phyloP scores from a whole-genome alignment of 2,888 invertebrate genomes.

The Nephrotoma guestfalica region DNA sequence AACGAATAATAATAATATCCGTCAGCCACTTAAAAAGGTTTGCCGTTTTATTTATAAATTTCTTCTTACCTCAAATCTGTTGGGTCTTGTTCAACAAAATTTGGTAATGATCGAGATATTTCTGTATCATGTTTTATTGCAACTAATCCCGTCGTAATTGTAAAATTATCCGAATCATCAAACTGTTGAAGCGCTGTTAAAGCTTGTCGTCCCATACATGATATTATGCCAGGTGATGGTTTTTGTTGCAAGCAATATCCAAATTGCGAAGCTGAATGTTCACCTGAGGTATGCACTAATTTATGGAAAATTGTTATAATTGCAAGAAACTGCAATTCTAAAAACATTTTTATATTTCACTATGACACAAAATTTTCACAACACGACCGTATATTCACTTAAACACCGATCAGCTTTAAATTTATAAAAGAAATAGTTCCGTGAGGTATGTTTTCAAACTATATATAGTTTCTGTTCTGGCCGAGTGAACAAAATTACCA shows the following conservation, averaged over 20 bases:
- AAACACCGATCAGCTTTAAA: neutral
- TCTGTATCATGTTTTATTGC: constrained; percentile 43
- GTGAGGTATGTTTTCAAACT: neutral
- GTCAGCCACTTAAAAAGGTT: no score
- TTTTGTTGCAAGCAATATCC: constrained; percentile 34
- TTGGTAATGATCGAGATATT: constrained; percentile 47
- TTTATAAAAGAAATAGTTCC: neutral
- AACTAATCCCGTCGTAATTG: constrained; percentile 46
- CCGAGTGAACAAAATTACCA: neutral
- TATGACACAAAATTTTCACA: neutral
- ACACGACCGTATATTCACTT: neutral
- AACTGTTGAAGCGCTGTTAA: constrained; percentile 47
- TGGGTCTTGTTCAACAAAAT: constrained; percentile 57
- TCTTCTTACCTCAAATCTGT: constrained; percentile 47
- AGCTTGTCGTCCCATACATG: constrained; percentile 57
- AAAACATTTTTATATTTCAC: neutral
- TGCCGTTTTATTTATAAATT: no score
- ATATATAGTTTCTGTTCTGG: neutral
- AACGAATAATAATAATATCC: no score
- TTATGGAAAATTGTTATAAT: neutral
- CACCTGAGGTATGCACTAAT: neutral
- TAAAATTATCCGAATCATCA: constrained; percentile 50
- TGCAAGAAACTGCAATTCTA: neutral
- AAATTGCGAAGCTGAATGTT: neutral
- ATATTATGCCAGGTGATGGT: constrained; percentile 35